These are phyloP conservation scores for Dione vanillae DNA, from an alignment of 2,888 invertebrate genomes.

Conservation along the genomic window DNA sequence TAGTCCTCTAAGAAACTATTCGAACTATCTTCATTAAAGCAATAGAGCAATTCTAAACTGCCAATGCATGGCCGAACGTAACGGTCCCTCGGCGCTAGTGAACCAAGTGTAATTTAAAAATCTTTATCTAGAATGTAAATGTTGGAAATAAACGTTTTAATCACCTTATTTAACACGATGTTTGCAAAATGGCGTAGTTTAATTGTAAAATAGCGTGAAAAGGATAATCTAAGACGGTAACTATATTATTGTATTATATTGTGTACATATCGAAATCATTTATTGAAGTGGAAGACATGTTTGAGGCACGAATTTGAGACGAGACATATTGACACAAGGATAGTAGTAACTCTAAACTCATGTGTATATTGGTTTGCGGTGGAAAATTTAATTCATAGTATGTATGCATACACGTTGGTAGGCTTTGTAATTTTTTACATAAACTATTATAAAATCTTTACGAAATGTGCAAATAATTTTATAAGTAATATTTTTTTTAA, in stretches of 20 bases:
- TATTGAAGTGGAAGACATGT: background rate
- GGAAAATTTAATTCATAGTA: background rate
- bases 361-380: background rate
- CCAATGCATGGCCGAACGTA: background rate
- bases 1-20: background rate
- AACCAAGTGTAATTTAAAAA: constrained; percentile 18
- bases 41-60: background rate
- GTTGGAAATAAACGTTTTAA: background rate
- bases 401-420: no score
- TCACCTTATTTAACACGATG: constrained; percentile 1
- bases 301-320: background rate
- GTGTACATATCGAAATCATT: background rate
- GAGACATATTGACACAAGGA: background rate
- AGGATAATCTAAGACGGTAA: no score
- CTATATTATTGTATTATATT: no score
- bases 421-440: no score
- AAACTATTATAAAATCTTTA: no score
- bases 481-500: no score
- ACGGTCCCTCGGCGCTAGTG: background rate
- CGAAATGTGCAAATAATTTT: no score
- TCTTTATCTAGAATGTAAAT: constrained; percentile 15
- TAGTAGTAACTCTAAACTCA: no score
- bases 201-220: background rate
- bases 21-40: constrained; percentile 7
- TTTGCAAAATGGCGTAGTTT: background rate